Percentiles rank a stretch among this genome's conserved stretches.
Conservation (phyloP, 2,888 invertebrate species). For the Eilema griseolum region DNA sequence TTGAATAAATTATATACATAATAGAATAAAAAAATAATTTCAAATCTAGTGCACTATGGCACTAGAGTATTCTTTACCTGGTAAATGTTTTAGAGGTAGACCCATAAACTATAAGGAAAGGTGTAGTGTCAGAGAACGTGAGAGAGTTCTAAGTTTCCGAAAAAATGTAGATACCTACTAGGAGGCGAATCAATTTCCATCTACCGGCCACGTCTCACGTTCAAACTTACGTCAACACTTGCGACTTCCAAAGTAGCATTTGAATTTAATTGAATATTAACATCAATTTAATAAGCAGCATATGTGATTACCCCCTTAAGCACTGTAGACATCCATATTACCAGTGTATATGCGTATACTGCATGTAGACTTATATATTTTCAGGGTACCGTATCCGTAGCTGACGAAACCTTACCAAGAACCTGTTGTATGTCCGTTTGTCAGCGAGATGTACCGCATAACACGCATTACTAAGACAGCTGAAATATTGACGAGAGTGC, state of each 20-base stretch:
- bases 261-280: neutral
- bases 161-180: neutral
- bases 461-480: too few relatives aligned
- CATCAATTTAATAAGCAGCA: neutral
- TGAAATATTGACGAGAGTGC: too few relatives aligned
- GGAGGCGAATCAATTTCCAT: neutral
- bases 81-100: neutral
- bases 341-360: neutral
- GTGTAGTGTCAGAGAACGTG: neutral
- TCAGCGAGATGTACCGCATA: too few relatives aligned
- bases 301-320: neutral
- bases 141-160: too few relatives aligned
- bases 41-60: neutral
- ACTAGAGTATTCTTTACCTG: neutral
- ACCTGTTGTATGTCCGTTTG: too few relatives aligned
- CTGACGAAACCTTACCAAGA: neutral
- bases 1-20: neutral
- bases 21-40: neutral
- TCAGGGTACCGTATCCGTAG: neutral
- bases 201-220: neutral
- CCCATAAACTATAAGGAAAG: neutral
- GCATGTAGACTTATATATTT: neutral
- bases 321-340: neutral
- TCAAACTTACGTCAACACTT: neutral
- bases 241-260: neutral